Conservation (phyloP, 2,113 vertebrate species). For the Podarcis cretensis region DNA sequence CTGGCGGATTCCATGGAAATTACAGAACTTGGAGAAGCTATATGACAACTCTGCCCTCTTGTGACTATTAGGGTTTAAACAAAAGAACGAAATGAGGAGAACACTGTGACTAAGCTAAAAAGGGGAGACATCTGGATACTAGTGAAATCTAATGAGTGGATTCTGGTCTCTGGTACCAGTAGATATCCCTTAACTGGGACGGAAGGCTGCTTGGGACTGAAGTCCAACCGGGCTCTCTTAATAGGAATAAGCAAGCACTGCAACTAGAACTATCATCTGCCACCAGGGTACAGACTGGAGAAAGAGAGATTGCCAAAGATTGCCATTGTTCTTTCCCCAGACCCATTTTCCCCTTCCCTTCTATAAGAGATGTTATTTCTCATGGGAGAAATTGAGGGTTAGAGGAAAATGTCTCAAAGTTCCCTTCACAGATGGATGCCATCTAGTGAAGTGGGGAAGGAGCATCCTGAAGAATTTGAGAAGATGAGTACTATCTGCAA, state of each 20-base stretch:
- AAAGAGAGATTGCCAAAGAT: neutral
- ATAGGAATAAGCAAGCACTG: neutral
- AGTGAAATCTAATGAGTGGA: neutral
- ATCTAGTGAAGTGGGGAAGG: neutral
- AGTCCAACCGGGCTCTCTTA: neutral
- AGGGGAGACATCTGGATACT: neutral
- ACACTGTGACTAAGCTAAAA: neutral
- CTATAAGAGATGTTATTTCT: neutral
- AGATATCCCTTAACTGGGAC: neutral
- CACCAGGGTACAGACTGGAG: neutral
- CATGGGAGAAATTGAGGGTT: neutral
- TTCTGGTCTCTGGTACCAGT: neutral
- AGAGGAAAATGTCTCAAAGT: neutral
- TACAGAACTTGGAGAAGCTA: neutral
- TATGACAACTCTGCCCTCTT: conserved; percentile 63
- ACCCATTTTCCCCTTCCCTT: neutral
- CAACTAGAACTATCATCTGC: neutral
- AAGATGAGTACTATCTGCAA: neutral
- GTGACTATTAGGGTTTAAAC: conserved; percentile 26
- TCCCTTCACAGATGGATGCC: neutral
- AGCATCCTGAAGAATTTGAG: neutral
- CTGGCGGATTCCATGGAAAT: neutral
- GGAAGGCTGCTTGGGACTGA: neutral
- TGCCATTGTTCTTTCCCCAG: neutral
- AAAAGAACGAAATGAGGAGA: neutral